phyloP scores from a whole-genome alignment of 2,113 vertebrate genomes.

The Pterophyllum scalare region DNA sequence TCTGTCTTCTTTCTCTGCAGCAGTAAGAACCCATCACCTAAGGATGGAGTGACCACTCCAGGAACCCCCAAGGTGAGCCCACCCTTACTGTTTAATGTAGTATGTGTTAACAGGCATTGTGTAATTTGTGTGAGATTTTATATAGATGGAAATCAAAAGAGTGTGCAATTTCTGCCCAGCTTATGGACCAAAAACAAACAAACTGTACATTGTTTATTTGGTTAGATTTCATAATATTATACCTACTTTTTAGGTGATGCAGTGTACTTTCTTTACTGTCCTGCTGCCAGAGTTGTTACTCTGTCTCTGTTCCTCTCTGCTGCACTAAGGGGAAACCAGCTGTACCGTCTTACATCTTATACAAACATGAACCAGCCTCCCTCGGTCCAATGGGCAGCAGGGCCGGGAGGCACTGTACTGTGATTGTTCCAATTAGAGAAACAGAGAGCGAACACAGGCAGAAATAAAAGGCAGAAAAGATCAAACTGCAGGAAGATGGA shows the following conservation, averaged over 20 bases:
- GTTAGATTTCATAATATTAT: background rate
- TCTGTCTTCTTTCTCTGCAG: constrained; percentile 29
- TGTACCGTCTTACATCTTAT: constrained; percentile 20
- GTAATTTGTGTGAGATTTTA: background rate
- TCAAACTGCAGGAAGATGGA: constrained; percentile 9
- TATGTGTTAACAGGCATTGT: background rate
- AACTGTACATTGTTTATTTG: background rate
- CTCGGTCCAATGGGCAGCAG: constrained; percentile 41
- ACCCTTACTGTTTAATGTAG: background rate
- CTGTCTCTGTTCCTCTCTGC: constrained; percentile 39
- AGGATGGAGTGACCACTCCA: constrained; percentile 88
- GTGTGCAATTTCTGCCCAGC: too few species aligned
- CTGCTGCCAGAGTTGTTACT: background rate
- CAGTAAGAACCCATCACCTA: constrained; percentile 94
- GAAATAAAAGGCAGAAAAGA: constrained; percentile 14
- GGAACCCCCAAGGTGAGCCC: constrained; percentile 96
- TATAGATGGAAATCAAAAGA: background rate
- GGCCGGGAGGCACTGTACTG: constrained; percentile 49
- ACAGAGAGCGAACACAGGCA: constrained; percentile 19
- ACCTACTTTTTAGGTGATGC: background rate
- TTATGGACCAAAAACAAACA: background rate
- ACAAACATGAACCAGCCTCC: constrained; percentile 39
- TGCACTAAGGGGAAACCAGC: constrained; percentile 42
- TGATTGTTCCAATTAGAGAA: constrained; percentile 64
- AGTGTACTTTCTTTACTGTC: background rate